phyloP scores from a whole-genome alignment of 1,140 invertebrate genomes.

The Heliconius congener region DNA sequence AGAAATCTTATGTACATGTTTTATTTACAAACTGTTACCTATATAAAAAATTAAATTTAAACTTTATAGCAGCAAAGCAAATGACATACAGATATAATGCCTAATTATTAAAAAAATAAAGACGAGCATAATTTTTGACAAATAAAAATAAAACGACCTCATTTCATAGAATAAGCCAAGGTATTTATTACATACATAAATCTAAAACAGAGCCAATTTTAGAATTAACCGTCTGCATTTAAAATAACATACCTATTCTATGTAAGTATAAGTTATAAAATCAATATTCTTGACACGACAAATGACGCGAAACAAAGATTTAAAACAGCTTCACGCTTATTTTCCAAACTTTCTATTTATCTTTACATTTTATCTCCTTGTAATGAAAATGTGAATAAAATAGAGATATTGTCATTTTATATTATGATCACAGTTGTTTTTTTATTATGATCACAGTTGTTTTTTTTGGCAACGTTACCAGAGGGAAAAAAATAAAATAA shows the following conservation, averaged over 20 bases:
- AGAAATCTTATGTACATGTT: no score
- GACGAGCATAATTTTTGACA: neutral
- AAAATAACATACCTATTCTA: neutral
- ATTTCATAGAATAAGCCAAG: neutral
- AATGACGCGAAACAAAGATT: neutral
- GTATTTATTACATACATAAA: neutral
- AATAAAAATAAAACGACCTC: neutral
- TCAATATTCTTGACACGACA: conserved; percentile 8
- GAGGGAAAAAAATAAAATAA: no score
- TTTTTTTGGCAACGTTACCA: no score
- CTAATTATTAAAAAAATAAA: neutral
- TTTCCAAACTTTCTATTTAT: neutral
- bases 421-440: no score
- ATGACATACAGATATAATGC: no score
- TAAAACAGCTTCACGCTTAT: neutral
- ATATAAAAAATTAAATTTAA: no score
- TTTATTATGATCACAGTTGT: no score
- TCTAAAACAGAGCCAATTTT: neutral
- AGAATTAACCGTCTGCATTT: neutral
- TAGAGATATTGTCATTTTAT: no score
- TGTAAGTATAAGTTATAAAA: neutral
- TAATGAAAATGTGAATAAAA: no score
- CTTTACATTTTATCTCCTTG: neutral
- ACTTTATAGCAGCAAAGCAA: no score
- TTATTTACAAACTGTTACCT: no score